Evolutionary conservation across 1,140 invertebrate species (phyloP).

Genomic region (Aphis gossypii): DNA sequence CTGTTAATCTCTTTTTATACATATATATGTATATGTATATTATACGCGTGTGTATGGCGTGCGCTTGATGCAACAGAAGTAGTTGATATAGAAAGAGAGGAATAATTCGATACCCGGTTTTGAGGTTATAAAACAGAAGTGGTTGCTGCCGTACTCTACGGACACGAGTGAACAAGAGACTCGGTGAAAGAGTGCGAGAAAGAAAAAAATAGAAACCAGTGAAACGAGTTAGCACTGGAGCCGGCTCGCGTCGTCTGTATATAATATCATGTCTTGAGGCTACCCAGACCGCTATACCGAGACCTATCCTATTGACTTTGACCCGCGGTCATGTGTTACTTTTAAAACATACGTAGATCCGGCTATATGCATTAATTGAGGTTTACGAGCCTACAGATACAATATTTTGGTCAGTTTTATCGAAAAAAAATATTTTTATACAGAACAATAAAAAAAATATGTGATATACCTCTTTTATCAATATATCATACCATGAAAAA

Average conservation of each 20-base stretch:
- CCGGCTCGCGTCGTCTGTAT: slow-evolving; percentile 23
- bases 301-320: slow-evolving; percentile 57
- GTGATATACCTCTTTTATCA: no score
- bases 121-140: slow-evolving; percentile 58
- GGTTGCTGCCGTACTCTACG: slow-evolving; percentile 23
- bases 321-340: slow-evolving; percentile 58
- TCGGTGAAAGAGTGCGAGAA: slow-evolving; percentile 34
- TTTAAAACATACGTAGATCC: slow-evolving; percentile 56
- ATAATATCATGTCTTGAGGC: slow-evolving; percentile 53
- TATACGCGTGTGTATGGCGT: neutral
- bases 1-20: slow-evolving; percentile 5
- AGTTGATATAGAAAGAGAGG: slow-evolving; percentile 4
- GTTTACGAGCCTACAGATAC: neutral
- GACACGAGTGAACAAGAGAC: neutral
- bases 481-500: neutral
- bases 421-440: neutral
- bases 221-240: slow-evolving; percentile 42
- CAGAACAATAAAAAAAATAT: neutral
- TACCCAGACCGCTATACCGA: slow-evolving; percentile 52
- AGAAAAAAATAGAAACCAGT: slow-evolving; percentile 45
- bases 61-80: slow-evolving; percentile 2
- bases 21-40: neutral
- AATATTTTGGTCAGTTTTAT: neutral
- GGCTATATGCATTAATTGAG: neutral
- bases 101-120: slow-evolving; percentile 53